phyloP scores from a whole-genome alignment of 2,113 vertebrate species.

The Lepidothrix coronata region DNA sequence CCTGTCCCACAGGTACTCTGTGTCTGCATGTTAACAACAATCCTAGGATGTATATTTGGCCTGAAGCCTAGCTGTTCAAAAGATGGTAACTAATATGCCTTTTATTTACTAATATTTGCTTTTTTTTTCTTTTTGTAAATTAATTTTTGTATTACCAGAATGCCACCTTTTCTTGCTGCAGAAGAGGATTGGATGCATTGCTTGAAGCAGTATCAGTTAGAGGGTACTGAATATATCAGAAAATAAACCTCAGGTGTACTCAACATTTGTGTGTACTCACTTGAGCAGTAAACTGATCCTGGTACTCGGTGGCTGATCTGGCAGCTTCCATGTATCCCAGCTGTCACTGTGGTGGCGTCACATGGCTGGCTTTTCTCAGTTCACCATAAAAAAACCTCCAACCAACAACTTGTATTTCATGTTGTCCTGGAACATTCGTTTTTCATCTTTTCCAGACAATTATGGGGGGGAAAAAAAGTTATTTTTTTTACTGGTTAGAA shows the following conservation, averaged over 20 bases:
- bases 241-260: background rate
- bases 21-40: slow-evolving; percentile 77
- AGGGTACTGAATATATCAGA: background rate
- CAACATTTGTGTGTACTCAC: background rate
- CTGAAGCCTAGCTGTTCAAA: slow-evolving; percentile 83
- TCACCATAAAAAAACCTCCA: background rate
- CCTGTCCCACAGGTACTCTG: slow-evolving; percentile 73
- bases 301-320: background rate
- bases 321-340: background rate
- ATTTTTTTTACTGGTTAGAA: slow-evolving; percentile 6
- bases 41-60: slow-evolving; percentile 83
- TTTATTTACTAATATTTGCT: background rate
- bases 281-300: background rate
- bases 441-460: slow-evolving; percentile 51
- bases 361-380: slow-evolving; percentile 14
- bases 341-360: slow-evolving; percentile 13
- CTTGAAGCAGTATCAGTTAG: background rate
- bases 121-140: background rate
- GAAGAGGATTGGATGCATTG: background rate
- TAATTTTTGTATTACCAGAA: background rate
- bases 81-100: slow-evolving; percentile 73
- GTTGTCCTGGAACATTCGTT: slow-evolving; percentile 45
- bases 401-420: background rate
- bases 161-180: background rate
- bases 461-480: background rate